Percentiles rank a stretch among this genome's conserved stretches.
phyloP scores from a whole-genome alignment of 1,140 invertebrate genomes.

The Cotesia glomerata region DNA sequence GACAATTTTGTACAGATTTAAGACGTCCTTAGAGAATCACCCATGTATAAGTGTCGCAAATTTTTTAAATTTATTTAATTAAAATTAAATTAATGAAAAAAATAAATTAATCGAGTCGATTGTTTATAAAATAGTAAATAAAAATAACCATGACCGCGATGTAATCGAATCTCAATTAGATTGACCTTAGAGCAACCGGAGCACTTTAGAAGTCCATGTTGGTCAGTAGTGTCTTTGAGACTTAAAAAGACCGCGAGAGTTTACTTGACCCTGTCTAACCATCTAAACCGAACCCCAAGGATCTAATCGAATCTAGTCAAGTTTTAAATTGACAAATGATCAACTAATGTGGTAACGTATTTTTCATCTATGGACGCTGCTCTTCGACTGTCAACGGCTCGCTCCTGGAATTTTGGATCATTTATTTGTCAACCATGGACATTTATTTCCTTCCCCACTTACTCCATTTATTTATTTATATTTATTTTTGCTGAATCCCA shows the following conservation, averaged over 20 bases:
- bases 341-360: conserved; percentile 48
- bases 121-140: too few species aligned
- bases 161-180: not conserved
- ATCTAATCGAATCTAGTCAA: not conserved
- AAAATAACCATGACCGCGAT: not conserved
- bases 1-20: too few species aligned
- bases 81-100: too few species aligned
- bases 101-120: too few species aligned
- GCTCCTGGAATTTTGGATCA: conserved; percentile 6
- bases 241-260: not conserved
- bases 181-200: not conserved
- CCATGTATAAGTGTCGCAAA: too few species aligned
- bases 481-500: not conserved
- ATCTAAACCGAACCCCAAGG: conserved; percentile 9
- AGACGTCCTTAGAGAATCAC: too few species aligned
- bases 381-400: conserved; percentile 45
- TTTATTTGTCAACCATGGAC: not conserved
- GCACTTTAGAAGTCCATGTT: too few species aligned
- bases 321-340: conserved; percentile 14
- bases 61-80: not conserved
- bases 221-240: not conserved
- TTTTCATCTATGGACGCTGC: conserved; percentile 58
- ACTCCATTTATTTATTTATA: not conserved
- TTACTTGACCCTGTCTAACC: not conserved
- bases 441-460: not conserved